A percentile compares a stretch with the other conserved stretches of the same genome.
Conservation (phyloP, 2,888 invertebrate genomes). For the Branchipolynoe longqiensis region DNA sequence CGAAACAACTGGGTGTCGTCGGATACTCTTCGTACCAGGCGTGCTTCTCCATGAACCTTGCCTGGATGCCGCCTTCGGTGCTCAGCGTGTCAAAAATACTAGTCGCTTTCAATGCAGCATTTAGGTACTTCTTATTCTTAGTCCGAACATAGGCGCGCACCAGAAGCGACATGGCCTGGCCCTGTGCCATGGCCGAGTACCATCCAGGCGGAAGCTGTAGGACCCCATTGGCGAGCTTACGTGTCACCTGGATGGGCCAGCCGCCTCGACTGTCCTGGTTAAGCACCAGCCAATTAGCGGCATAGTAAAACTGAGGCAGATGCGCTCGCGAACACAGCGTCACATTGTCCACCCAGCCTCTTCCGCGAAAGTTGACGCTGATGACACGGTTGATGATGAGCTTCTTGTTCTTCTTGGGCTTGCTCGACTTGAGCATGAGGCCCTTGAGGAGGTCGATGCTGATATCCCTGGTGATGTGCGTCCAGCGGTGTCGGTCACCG, state of each 20-base stretch:
- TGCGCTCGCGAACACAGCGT: conserved; percentile 88
- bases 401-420: conserved; percentile 69
- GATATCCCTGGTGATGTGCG: conserved; percentile 91
- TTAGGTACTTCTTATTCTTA: conserved; percentile 87
- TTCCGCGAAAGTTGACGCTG: conserved; percentile 76
- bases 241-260: conserved; percentile 93
- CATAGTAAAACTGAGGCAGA: conserved; percentile 93
- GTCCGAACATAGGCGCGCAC: conserved; percentile 92
- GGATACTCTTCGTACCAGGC: conserved; percentile 99
- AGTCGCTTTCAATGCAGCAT: conserved; percentile 90
- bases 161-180: conserved; percentile 95
- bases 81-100: conserved; percentile 86
- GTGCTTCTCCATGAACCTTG: conserved; percentile 89
- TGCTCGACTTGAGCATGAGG: conserved; percentile 81
- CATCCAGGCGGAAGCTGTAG: conserved; percentile 91
- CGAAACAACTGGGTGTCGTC: conserved; percentile 93
- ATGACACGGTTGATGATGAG: conserved; percentile 68
- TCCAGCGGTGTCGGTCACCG: conserved; percentile 85
- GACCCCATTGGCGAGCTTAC: conserved; percentile 85
- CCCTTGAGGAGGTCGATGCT: conserved; percentile 96
- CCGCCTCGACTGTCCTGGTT: conserved; percentile 94
- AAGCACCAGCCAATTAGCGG: conserved; percentile 94
- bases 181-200: conserved; percentile 99
- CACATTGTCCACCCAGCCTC: conserved; percentile 79
- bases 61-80: conserved; percentile 76